phyloP scores from a whole-genome alignment of 1,140 invertebrate genomes.

The Olivierus martensii region DNA sequence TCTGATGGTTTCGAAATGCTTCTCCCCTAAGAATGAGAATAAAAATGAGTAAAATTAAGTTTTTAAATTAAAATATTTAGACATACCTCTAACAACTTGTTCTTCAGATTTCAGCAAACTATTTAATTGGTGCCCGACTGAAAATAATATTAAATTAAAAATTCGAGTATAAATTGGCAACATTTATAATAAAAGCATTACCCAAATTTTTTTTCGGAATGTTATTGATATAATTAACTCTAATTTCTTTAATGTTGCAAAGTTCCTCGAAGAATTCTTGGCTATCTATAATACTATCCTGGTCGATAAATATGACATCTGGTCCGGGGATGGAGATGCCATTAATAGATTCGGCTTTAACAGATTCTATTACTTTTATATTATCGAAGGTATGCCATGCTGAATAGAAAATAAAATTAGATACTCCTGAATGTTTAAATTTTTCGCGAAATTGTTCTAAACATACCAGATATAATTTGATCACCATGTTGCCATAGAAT shows the following conservation, averaged over 20 bases:
- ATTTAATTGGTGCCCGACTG: background rate
- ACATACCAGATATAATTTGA: conserved; percentile 13
- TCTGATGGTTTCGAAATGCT: too few species aligned
- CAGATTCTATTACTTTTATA: too few species aligned
- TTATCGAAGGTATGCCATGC: too few species aligned
- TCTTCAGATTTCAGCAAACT: conserved; percentile 11
- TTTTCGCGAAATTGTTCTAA: too few species aligned
- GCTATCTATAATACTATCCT: background rate
- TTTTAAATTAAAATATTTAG: background rate
- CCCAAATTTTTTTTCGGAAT: background rate
- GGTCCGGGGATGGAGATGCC: conserved; percentile 10
- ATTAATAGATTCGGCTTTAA: conserved; percentile 3
- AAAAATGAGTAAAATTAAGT: background rate
- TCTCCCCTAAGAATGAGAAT: too few species aligned
- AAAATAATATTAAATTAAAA: too few species aligned
- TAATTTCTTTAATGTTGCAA: background rate
- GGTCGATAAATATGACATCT: background rate
- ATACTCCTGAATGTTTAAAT: too few species aligned
- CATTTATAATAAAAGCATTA: too few species aligned
- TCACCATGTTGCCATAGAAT: conserved; percentile 6
- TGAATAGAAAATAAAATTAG: too few species aligned
- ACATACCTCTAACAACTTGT: conserved; percentile 10
- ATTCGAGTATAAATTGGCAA: too few species aligned
- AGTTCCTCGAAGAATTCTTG: background rate
- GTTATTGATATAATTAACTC: background rate